Evolutionary conservation across 1,140 invertebrate species (phyloP), one percentile per base, ranked within the genome.

Genomic region (Protaetia brevitarsis): DNA sequence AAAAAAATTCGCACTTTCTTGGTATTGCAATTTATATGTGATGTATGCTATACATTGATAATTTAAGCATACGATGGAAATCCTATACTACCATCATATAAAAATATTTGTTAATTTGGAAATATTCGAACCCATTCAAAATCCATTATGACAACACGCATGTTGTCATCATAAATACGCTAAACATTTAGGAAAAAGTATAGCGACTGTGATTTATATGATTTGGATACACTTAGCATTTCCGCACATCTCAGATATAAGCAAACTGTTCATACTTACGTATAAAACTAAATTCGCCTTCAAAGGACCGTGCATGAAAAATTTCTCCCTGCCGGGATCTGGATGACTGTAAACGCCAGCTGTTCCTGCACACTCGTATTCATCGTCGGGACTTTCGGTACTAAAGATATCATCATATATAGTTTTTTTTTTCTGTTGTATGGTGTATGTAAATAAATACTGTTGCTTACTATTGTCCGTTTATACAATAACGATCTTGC

Each of bases 221-320:
- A n/a, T n/a, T n/a, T 0, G 10, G 10, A 11, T 7, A 10, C n/a
- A 8, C 10, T 8, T 36, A 37, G 4, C 10, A 2, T 36, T n/a
- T 10, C 11, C 7, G 34, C 34, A 2, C 34, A 23, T 51, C 16
- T 45, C 23, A 10, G 13, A 45, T 13, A 19, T 45, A 16, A 51
- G 26, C 7, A 6, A 51, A 34, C 13, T 1, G 31, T 34, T 8
- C 8, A 1, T 23, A 69, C 73, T 76, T 76, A 78, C 77, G 67
- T 70, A 77, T 61, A 78, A 66, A 28, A 76, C 72, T n/a, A 83
- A 69, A 57, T 80, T 75, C 60, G 80, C 76, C 8, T 66, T 68
- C 19, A 81, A 72, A 0, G 83, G 82, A 3, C 82, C 82, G 51
- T 76, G 77, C n/a, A 84, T 83, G 19, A 74, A 51, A 4, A 83